Conservation (phyloP, 2,888 invertebrate species). For the Mactromeris polynyma region DNA sequence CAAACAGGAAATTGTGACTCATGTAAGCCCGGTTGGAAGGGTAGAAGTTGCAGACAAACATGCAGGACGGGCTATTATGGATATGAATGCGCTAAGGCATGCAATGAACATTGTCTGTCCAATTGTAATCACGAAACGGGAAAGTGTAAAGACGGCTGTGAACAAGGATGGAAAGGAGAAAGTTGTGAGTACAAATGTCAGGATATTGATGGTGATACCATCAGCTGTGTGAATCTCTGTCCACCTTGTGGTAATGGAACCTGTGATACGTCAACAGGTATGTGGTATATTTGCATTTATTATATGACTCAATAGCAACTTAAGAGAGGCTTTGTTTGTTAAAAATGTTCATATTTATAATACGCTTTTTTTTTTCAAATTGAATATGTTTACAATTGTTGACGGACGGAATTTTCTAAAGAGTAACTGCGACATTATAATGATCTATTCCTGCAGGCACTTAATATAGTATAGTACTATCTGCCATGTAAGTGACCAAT, state of each 20-base stretch:
- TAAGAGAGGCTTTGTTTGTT: too few species aligned
- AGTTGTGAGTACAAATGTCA: constrained; percentile 37
- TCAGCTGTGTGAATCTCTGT: constrained; percentile 9
- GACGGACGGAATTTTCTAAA: too few species aligned
- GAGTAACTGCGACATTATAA: too few species aligned
- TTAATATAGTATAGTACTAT: too few species aligned
- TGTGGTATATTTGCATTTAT: too few species aligned
- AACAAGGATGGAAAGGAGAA: constrained; percentile 47
- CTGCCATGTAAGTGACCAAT: too few species aligned
- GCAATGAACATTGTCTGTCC: not conserved
- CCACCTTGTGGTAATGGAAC: not conserved
- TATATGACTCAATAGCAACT: too few species aligned
- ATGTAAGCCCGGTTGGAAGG: not conserved
- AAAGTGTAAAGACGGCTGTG: constrained; percentile 52
- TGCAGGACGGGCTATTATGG: constrained; percentile 22
- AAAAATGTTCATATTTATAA: too few species aligned
- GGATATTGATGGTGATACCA: not conserved
- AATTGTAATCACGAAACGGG: constrained; percentile 52
- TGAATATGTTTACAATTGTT: too few species aligned
- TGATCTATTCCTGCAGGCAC: too few species aligned
- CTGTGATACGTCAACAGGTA: constrained; percentile 25
- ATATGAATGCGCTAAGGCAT: not conserved
- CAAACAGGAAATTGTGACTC: not conserved
- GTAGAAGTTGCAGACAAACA: not conserved
- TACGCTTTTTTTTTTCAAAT: too few species aligned